Percentiles rank a stretch among this genome's conserved stretches.
Evolutionary conservation across 2,888 invertebrate genomes (phyloP).

Genomic region (Elysia crispata): DNA sequence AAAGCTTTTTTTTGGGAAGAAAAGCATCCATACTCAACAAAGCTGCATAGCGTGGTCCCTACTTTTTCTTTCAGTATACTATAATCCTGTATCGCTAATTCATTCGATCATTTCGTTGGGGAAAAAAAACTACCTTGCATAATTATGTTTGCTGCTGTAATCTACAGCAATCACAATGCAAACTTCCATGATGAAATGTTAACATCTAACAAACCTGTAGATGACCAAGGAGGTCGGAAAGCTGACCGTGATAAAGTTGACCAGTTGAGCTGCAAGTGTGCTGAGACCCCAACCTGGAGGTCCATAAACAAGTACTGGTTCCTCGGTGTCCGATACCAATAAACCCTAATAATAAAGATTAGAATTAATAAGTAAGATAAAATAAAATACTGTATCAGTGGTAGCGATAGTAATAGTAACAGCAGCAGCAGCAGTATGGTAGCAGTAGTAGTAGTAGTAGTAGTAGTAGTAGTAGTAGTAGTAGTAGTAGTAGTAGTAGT

Average conservation of each 20-base stretch:
- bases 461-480: not conserved
- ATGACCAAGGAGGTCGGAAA: slow-evolving; percentile 34
- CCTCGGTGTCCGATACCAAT: slow-evolving; percentile 15
- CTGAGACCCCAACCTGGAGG: slow-evolving; percentile 43
- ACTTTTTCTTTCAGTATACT: too few relatives aligned
- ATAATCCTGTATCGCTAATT: too few relatives aligned
- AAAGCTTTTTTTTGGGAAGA: too few relatives aligned
- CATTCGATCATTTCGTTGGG: too few relatives aligned
- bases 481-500: not conserved
- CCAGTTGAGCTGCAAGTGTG: slow-evolving; percentile 40
- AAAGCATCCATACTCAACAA: too few relatives aligned
- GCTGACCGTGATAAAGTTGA: slow-evolving; percentile 2
- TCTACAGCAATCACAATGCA: too few relatives aligned
- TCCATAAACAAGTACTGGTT: slow-evolving; percentile 39
- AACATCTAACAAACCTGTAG: slow-evolving; percentile 29
- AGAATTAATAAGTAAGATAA: not conserved
- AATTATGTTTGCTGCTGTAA: too few relatives aligned
- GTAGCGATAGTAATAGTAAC: not conserved
- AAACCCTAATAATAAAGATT: not conserved
- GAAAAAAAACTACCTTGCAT: too few relatives aligned
- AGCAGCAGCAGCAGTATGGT: not conserved
- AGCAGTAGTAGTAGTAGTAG: not conserved
- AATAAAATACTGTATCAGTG: not conserved
- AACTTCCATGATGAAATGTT: too few relatives aligned
- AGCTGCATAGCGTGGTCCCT: too few relatives aligned